phyloP scores from a whole-genome alignment of 1,140 invertebrate species.

The Drosophila pachea region DNA sequence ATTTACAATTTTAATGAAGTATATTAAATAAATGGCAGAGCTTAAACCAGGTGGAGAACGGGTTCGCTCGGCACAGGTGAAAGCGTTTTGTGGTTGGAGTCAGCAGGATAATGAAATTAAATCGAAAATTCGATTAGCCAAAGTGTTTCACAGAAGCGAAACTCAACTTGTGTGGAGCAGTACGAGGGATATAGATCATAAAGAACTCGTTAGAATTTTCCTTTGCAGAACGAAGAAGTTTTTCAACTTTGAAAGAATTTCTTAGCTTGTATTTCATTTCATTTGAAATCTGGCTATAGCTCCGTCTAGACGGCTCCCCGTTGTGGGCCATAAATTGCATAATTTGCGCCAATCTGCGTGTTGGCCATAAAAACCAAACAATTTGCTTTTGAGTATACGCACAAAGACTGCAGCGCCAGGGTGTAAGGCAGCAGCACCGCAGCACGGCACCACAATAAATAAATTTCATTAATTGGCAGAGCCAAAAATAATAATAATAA shows the following conservation, averaged over 20 bases:
- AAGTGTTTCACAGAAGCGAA: no score
- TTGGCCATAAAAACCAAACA: constrained; percentile 50
- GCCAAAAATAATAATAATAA: constrained; percentile 26
- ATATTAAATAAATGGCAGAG: constrained; percentile 11
- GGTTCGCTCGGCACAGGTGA: no score
- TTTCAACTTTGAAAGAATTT: neutral
- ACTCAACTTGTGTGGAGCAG: no score
- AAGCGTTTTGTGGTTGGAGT: neutral
- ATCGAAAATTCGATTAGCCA: no score
- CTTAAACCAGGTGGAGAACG: neutral
- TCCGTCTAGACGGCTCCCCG: constrained; percentile 30
- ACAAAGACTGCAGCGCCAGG: constrained; percentile 34
- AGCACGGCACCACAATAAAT: constrained; percentile 41
- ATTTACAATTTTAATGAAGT: constrained; percentile 59
- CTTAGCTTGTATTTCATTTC: constrained; percentile 5
- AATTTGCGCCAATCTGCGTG: constrained; percentile 49
- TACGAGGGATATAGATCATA: no score
- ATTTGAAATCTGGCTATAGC: neutral
- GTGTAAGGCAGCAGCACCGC: no score
- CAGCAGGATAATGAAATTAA: no score
- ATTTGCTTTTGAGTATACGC: constrained; percentile 69
- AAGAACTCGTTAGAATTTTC: no score
- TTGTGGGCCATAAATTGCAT: constrained; percentile 50
- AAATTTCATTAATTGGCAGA: constrained; percentile 75
- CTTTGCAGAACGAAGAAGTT: no score